phyloP scores from a whole-genome alignment of 2,113 vertebrate genomes.

The Elaphurus davidianus region DNA sequence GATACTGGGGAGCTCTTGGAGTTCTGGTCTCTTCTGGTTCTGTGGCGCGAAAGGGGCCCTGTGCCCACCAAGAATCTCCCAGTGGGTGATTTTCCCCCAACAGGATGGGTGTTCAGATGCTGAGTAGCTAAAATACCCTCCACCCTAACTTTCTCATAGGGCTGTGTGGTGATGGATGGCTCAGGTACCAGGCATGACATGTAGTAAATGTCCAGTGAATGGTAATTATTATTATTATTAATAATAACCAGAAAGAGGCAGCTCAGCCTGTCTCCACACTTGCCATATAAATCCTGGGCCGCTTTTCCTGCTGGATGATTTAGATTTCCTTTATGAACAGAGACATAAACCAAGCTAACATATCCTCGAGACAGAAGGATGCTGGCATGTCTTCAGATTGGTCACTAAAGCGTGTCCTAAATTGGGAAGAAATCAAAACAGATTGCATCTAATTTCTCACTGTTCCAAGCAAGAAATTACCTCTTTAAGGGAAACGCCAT shows the following conservation, averaged over 20 bases:
- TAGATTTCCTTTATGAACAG: conserved; percentile 47
- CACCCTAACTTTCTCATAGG: neutral
- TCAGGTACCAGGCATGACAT: neutral
- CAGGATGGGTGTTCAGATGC: neutral
- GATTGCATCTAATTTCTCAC: conserved; percentile 73
- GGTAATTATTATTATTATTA: neutral
- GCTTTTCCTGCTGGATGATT: neutral
- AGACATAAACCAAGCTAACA: conserved; percentile 50
- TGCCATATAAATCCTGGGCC: neutral
- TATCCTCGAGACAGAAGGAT: conserved; percentile 42
- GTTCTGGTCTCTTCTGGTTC: neutral
- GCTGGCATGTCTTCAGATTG: conserved; percentile 53
- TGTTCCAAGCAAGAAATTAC: conserved; percentile 72
- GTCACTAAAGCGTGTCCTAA: conserved; percentile 65
- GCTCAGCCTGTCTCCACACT: neutral
- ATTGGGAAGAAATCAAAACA: conserved; percentile 70
- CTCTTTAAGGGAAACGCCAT: conserved; percentile 49
- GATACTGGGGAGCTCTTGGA: neutral
- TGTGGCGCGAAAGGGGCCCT: neutral
- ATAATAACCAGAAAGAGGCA: neutral
- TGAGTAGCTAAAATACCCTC: neutral
- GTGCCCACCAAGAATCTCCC: neutral
- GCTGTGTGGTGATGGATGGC: neutral
- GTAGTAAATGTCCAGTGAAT: neutral
- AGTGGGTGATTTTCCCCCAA: neutral